Base-by-base conservation (phyloP, 2,888 invertebrate genomes). In the Punctoribates punctum region DNA sequence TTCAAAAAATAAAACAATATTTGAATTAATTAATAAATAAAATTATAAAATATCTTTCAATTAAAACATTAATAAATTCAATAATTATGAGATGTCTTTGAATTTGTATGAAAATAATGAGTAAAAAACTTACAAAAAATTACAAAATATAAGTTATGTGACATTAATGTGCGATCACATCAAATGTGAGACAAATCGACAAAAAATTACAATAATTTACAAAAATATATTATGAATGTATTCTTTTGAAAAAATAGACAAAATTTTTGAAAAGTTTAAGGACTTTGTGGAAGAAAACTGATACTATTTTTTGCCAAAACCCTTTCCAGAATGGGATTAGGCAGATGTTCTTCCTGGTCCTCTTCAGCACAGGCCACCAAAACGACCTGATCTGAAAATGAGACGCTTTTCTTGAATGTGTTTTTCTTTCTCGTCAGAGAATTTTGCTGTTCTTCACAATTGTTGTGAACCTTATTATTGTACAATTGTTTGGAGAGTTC, bases 341-440 rank as follows among this genome's bases (percentile, higher is more conserved):
- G 93, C 81, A 94, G 93, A 82, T 93, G 93, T 79, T 93, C 93
- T 78, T 92, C 92, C 84, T 93, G 93, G 82, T 94, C 92, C 81
- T 94, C 94, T 81, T 95, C 94, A 0, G 94, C 93, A 0, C 94
- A 94, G 5, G 95, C 94, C 15, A 95, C 94, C 76, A 95, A 85
- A 78, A 94, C 94, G 0, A 96, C 94, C 85, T 95, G 93, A 83
- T 95, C 95, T 82, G 94, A 95, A 84, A 96, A 96, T 0, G 95
- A 94, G 5, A 96, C 96, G 77, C 93, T 93, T 84, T 96, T 96
- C 87, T 94, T 94, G 13, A 77, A 48, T 0, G 85, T 84, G 95
- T 76, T 93, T 93, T 84, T 96, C 96, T 87, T 94, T 94, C 25
- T 77, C 25, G 15, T 76, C 76, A 46, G 42, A 54, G n/a, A 67